Evolutionary conservation across 2,113 vertebrate species (phyloP).

Genomic region (Crotalus horridus): DNA sequence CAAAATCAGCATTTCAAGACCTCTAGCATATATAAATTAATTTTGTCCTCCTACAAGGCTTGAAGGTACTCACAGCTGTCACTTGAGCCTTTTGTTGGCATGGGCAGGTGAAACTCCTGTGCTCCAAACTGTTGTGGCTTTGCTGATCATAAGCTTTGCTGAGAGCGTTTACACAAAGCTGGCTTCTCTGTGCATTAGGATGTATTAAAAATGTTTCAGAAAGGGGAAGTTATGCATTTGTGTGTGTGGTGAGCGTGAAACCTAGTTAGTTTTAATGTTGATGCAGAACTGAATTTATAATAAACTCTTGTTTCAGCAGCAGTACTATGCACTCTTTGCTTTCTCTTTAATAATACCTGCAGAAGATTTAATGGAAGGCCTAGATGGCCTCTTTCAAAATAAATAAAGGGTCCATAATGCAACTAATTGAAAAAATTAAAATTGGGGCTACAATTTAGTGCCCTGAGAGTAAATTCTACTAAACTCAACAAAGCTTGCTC

Average conservation of each 20-base stretch:
- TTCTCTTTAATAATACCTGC: not conserved
- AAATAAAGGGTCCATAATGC: not conserved
- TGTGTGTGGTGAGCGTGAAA: not conserved
- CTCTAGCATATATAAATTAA: not conserved
- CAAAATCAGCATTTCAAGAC: not conserved
- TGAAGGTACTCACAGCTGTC: not conserved
- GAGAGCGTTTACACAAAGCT: not conserved
- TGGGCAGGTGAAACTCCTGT: not conserved
- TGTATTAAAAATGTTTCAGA: not conserved
- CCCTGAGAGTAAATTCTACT: not conserved
- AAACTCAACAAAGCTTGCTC: not conserved
- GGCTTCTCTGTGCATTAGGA: not conserved
- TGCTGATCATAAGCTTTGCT: not conserved
- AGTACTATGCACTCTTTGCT: not conserved
- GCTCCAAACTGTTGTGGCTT: not conserved
- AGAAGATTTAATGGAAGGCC: not conserved
- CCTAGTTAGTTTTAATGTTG: not conserved
- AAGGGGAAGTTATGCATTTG: not conserved
- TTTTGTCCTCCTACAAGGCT: not conserved
- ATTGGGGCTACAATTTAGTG: not conserved
- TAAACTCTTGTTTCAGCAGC: not conserved
- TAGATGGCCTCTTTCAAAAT: not conserved
- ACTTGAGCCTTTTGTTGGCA: constrained; percentile 14
- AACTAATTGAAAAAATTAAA: not conserved
- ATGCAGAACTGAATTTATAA: not conserved